A percentile compares a stretch with the other conserved stretches of the same genome.
Conservation (phyloP, 1,140 invertebrate species). For the Elysia chlorotica region DNA sequence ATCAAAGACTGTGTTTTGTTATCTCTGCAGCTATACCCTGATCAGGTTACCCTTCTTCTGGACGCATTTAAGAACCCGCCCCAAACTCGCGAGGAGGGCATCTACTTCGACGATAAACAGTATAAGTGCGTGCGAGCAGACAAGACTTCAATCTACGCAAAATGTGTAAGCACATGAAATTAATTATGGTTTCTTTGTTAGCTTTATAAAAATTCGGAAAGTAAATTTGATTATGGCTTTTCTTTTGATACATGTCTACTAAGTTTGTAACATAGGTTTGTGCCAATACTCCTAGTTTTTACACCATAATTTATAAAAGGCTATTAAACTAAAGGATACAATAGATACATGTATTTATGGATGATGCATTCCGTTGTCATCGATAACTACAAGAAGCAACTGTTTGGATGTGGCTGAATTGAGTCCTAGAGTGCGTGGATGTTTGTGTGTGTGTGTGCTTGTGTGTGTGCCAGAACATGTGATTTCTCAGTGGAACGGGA, state of each 20-base stretch:
- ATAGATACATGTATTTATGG: too few species aligned
- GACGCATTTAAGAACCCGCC: conserved; percentile 60
- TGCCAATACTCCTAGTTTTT: too few species aligned
- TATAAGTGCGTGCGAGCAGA: conserved; percentile 61
- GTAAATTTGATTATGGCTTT: too few species aligned
- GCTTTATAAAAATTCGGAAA: too few species aligned
- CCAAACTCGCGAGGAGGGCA: conserved; percentile 57
- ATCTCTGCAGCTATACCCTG: conserved; percentile 49
- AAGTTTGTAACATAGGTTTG: too few species aligned
- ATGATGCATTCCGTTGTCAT: too few species aligned
- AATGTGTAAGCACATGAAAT: conserved; percentile 62
- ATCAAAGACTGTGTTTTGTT: background rate
- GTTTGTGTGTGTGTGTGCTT: background rate
- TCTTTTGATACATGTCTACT: too few species aligned
- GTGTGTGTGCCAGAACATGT: background rate
- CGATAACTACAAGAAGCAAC: too few species aligned
- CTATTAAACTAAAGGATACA: too few species aligned
- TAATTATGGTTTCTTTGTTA: too few species aligned
- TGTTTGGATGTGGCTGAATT: too few species aligned
- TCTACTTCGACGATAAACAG: conserved; percentile 59
- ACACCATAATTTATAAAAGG: too few species aligned
- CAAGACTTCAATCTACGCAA: conserved; percentile 61
- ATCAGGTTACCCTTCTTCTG: conserved; percentile 54
- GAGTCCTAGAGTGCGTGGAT: background rate
- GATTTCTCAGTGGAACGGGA: background rate